Evolutionary conservation across 2,113 vertebrate genomes (phyloP).

Genomic region (Elgaria multicarinata): DNA sequence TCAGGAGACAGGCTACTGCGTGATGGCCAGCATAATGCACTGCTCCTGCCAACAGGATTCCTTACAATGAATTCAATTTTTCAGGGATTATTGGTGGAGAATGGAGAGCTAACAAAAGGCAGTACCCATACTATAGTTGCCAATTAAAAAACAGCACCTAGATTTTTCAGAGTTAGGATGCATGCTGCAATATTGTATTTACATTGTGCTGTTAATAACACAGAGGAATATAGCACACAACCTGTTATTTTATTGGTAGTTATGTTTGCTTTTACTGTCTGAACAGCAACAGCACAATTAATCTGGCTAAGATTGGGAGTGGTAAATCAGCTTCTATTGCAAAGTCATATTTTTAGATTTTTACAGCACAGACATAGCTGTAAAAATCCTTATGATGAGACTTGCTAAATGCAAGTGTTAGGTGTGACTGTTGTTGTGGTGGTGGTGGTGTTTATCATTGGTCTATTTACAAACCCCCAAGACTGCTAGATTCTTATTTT

Average conservation of each 20-base stretch:
- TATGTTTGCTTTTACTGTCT: neutral
- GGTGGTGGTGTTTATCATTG: fast-evolving
- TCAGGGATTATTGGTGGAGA: neutral
- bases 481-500: neutral
- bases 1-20: neutral
- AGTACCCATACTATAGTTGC: neutral
- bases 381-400: neutral
- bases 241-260: neutral
- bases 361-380: neutral
- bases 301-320: neutral
- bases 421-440: neutral
- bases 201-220: neutral
- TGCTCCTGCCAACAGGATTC: neutral
- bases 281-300: fast-evolving
- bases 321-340: neutral
- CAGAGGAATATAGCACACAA: neutral
- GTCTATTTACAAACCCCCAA: neutral
- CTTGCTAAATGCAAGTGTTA: neutral
- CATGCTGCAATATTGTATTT: neutral
- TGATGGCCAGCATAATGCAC: neutral
- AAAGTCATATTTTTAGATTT: conserved; percentile 7
- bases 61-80: neutral
- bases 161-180: neutral
- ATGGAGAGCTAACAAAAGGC: neutral
- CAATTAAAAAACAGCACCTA: neutral